Conservation (phyloP, 2,113 vertebrate species). For the Dendropsophus ebraccatus region DNA sequence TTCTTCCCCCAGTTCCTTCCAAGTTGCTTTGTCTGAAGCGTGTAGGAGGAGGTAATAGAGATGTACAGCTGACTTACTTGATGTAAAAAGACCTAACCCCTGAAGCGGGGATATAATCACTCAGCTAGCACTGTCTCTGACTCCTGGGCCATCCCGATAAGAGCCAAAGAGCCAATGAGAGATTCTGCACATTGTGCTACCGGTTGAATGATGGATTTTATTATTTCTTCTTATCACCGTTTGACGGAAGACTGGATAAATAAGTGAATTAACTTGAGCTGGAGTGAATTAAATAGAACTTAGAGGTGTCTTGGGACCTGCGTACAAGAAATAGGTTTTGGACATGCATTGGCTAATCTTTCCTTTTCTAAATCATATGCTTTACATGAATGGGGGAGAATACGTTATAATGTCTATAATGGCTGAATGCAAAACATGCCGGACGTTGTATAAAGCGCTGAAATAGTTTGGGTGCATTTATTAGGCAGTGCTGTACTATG, state of each 20-base stretch:
- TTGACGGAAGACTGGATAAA: conserved; percentile 42
- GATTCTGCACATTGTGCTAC: conserved; percentile 27
- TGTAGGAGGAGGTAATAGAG: conserved; percentile 40
- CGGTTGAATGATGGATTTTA: conserved; percentile 51
- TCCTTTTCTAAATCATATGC: not conserved
- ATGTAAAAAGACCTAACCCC: conserved; percentile 35
- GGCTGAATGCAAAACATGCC: not conserved
- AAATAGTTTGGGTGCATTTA: not conserved
- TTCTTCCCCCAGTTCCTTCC: not conserved
- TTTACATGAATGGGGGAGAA: not conserved
- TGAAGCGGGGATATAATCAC: conserved; percentile 46
- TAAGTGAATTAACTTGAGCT: conserved; percentile 29
- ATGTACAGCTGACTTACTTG: conserved; percentile 34
- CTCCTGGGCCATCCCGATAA: conserved; percentile 52
- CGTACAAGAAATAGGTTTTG: conserved; percentile 1
- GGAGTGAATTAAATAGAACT: conserved; percentile 30
- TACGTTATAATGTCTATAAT: not conserved
- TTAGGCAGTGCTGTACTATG: not conserved
- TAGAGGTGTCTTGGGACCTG: not conserved
- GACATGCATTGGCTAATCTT: not conserved
- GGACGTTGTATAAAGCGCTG: not conserved
- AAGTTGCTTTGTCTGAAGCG: conserved; percentile 1
- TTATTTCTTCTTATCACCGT: conserved; percentile 53
- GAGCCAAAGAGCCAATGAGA: conserved; percentile 13
- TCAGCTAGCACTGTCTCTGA: conserved; percentile 1